Conservation (phyloP, 2,113 vertebrate genomes). For the Pyxicephalus adspersus region DNA sequence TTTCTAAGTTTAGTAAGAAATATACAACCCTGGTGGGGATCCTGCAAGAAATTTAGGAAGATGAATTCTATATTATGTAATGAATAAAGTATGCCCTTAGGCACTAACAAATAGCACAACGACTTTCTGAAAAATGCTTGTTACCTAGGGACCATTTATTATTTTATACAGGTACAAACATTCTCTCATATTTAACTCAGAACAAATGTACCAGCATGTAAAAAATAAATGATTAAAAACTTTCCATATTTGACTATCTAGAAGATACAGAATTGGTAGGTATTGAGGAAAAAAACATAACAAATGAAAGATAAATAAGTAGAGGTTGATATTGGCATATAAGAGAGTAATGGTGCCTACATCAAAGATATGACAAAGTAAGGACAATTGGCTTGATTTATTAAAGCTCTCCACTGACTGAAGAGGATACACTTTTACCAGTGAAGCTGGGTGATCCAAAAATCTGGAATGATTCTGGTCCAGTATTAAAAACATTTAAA, state of each 20-base stretch:
- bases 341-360: too few relatives aligned
- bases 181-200: constrained; percentile 11
- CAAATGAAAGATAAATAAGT: too few relatives aligned
- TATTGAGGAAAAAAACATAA: background rate
- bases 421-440: too few relatives aligned
- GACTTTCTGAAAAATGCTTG: constrained; percentile 33
- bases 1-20: constrained; percentile 14
- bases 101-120: constrained; percentile 40
- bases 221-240: constrained; percentile 13
- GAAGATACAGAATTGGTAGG: background rate
- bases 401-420: too few relatives aligned
- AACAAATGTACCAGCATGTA: constrained; percentile 9
- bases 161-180: constrained; percentile 36
- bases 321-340: too few relatives aligned
- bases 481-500: too few relatives aligned
- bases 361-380: too few relatives aligned
- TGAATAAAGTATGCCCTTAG: constrained; percentile 41
- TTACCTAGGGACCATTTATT: constrained; percentile 39
- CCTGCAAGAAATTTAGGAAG: constrained; percentile 29
- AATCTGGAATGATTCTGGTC: too few relatives aligned
- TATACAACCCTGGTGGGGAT: background rate
- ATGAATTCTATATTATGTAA: constrained; percentile 45
- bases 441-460: too few relatives aligned
- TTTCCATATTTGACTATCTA: background rate
- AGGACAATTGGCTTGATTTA: too few relatives aligned